Evolutionary conservation across 2,797 vertebrate genomes (phyloP).

Genomic region (Peromyscus melanophrys): DNA sequence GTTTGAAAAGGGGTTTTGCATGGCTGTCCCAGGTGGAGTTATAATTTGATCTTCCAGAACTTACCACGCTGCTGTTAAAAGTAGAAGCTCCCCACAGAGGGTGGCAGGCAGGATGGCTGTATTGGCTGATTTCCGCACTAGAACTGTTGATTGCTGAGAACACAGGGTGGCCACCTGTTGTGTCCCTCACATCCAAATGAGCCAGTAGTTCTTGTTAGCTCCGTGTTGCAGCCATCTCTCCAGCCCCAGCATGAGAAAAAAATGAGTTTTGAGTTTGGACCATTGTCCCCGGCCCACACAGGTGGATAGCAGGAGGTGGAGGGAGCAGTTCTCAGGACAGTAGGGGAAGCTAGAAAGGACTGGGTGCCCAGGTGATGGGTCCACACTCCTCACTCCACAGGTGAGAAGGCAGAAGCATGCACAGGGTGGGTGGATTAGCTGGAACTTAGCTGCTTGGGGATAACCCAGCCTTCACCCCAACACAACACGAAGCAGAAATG

Average conservation of each 20-base stretch:
- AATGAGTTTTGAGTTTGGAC: neutral
- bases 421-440: neutral
- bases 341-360: neutral
- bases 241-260: neutral
- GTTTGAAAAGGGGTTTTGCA: rapidly evolving
- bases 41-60: neutral
- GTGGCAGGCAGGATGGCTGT: rapidly evolving
- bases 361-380: rapidly evolving
- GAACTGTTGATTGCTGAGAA: neutral
- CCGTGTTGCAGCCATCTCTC: neutral
- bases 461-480: neutral
- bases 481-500: neutral
- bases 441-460: neutral
- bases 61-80: neutral
- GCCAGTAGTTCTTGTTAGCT: neutral
- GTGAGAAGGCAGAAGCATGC: neutral
- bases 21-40: neutral
- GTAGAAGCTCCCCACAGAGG: neutral
- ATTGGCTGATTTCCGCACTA: neutral
- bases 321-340: rapidly evolving
- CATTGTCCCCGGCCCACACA: neutral
- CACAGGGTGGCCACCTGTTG: too few species aligned
- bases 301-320: neutral
- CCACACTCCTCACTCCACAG: rapidly evolving
- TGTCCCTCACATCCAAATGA: neutral